Percentiles rank a stretch among this genome's conserved stretches.
Conservation (phyloP, 2,888 invertebrate genomes). For the Cheilosia variabilis region DNA sequence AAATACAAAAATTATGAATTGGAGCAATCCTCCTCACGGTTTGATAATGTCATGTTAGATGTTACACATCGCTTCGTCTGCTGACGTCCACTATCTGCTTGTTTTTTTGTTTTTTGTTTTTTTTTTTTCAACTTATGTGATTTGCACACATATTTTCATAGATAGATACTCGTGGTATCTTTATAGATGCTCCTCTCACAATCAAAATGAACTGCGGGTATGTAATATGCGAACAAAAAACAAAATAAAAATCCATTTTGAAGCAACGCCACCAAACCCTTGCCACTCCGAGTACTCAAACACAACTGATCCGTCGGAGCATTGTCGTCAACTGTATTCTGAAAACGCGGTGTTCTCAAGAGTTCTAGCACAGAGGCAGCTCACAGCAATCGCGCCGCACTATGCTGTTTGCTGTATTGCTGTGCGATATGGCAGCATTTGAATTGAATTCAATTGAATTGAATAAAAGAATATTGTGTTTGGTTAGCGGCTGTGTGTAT, state of each 20-base stretch:
- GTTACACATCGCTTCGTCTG: not conserved
- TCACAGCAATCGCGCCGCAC: conserved; percentile 28
- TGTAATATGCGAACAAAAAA: not conserved
- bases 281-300: conserved; percentile 58
- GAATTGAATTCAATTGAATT: conserved; percentile 75
- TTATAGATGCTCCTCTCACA: conserved; percentile 8
- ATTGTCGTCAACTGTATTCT: conserved; percentile 67
- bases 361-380: conserved; percentile 17
- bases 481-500: conserved; percentile 1
- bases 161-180: conserved; percentile 1
- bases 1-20: conserved; percentile 1
- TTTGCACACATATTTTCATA: conserved; percentile 43
- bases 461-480: conserved; percentile 56
- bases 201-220: not conserved
- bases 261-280: conserved; percentile 28
- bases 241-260: not conserved
- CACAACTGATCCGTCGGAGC: conserved; percentile 73
- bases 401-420: not conserved
- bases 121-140: not conserved
- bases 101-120: too few species aligned
- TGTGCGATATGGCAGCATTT: conserved; percentile 72
- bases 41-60: conserved; percentile 7
- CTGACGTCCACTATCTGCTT: conserved; percentile 21
- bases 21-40: not conserved
- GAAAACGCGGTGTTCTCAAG: conserved; percentile 68